Evolutionary conservation across 1,140 invertebrate genomes (phyloP).

Genomic region (Drosophila varians): DNA sequence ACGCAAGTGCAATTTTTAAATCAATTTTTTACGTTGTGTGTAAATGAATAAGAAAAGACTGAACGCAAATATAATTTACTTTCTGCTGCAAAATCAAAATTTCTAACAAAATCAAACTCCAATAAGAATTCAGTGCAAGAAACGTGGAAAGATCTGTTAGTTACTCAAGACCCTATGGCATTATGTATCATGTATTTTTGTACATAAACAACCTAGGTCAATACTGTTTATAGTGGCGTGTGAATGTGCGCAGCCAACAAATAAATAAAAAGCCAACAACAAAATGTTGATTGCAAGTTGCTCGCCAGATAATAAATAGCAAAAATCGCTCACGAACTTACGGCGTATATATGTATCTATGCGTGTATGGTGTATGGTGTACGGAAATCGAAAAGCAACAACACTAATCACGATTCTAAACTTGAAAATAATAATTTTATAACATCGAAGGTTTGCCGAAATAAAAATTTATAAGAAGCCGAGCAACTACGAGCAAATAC

Average conservation of each 20-base stretch:
- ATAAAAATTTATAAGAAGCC: constrained; percentile 2
- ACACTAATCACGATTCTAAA: constrained; percentile 28
- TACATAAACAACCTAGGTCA: constrained; percentile 76
- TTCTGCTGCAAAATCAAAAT: constrained; percentile 3
- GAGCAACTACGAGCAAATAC: neutral
- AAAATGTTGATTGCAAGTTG: constrained; percentile 44
- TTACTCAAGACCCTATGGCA: neutral
- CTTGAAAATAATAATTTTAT: constrained; percentile 44
- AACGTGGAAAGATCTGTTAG: neutral
- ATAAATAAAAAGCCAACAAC: constrained; percentile 22
- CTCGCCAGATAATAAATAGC: constrained; percentile 59
- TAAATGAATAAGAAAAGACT: constrained; percentile 41
- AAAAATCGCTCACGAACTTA: neutral
- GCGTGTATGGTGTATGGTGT: constrained; percentile 1
- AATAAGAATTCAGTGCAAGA: constrained; percentile 13
- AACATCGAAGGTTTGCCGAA: constrained; percentile 25
- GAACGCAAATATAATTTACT: constrained; percentile 26
- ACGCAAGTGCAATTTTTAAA: constrained; percentile 44
- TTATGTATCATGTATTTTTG: constrained; percentile 4
- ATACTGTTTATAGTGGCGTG: constrained; percentile 83
- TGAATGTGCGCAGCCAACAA: constrained; percentile 56
- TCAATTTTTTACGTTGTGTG: constrained; percentile 30
- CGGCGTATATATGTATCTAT: too few relatives aligned
- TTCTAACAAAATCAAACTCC: constrained; percentile 17
- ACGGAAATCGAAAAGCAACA: constrained; percentile 43